Conservation (phyloP, 2,888 invertebrate species). For the Chaetogeoica ovagalla region DNA sequence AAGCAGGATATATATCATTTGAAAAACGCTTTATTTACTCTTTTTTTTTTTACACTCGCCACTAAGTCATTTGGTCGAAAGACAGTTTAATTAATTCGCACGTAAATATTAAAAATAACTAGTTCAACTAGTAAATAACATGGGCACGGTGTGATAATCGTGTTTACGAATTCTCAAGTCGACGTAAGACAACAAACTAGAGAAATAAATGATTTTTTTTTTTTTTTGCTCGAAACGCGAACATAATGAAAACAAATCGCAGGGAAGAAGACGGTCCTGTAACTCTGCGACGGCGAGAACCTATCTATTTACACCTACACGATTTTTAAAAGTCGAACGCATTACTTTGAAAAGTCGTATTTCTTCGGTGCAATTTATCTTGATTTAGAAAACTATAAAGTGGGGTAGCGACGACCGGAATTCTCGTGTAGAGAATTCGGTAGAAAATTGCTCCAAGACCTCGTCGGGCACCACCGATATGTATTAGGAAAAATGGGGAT, state of each 20-base stretch:
- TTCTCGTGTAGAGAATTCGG: constrained; percentile 11
- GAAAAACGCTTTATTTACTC: no score
- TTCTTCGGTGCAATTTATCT: constrained; percentile 13
- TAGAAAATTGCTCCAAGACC: constrained; percentile 6
- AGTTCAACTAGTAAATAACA: no score
- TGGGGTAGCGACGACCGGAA: constrained; percentile 28
- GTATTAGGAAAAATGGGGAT: constrained; percentile 44
- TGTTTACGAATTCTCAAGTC: no score
- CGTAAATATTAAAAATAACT: no score
- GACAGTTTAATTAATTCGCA: no score
- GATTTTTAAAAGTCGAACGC: constrained; percentile 31
- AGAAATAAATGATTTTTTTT: no score
- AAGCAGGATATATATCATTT: no score
- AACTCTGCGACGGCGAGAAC: not conserved
- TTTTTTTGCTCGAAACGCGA: not conserved
- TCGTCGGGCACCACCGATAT: not conserved
- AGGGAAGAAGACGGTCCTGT: not conserved
- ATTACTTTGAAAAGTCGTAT: constrained; percentile 31
- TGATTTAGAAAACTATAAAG: constrained; percentile 48
- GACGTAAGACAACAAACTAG: not conserved
- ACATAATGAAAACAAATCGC: constrained; percentile 20
- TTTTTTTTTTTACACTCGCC: no score
- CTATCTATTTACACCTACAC: not conserved
- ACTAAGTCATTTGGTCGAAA: no score
- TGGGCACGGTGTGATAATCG: no score